Conservation (phyloP, 2,888 invertebrate genomes). For the Papilio protenor region DNA sequence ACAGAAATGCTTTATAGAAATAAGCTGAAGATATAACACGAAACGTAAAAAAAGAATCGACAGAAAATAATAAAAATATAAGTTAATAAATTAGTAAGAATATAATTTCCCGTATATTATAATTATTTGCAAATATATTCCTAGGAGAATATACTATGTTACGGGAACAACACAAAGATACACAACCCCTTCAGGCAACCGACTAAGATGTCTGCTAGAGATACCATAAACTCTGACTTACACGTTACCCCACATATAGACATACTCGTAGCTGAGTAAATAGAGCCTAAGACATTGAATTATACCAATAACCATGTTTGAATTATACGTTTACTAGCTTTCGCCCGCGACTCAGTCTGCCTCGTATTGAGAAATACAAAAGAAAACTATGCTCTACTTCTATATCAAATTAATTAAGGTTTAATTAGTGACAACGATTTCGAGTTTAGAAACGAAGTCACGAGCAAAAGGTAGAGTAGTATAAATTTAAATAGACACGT, state of each 20-base stretch:
- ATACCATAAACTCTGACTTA: neutral
- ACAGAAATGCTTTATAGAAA: neutral
- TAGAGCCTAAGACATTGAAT: neutral
- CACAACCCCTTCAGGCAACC: neutral
- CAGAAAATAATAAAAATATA: no score
- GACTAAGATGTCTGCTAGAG: neutral
- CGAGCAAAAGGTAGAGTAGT: neutral
- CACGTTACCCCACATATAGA: neutral
- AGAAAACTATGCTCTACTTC: no score
- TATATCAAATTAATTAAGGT: neutral
- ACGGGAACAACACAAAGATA: neutral
- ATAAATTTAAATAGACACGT: neutral
- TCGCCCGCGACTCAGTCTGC: no score
- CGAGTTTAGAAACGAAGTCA: neutral
- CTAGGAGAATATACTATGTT: neutral
- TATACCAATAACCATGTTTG: no score
- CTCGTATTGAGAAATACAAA: no score
- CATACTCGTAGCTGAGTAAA: neutral
- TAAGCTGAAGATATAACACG: neutral
- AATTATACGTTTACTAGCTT: no score
- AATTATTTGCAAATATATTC: neutral
- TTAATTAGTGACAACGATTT: neutral
- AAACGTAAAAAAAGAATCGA: neutral
- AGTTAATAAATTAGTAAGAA: neutral
- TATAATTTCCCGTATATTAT: neutral